Evolutionary conservation across 2,797 vertebrate species (phyloP), one percentile per base, ranked within the genome.

Genomic region (Orientallactaga sibirica): DNA sequence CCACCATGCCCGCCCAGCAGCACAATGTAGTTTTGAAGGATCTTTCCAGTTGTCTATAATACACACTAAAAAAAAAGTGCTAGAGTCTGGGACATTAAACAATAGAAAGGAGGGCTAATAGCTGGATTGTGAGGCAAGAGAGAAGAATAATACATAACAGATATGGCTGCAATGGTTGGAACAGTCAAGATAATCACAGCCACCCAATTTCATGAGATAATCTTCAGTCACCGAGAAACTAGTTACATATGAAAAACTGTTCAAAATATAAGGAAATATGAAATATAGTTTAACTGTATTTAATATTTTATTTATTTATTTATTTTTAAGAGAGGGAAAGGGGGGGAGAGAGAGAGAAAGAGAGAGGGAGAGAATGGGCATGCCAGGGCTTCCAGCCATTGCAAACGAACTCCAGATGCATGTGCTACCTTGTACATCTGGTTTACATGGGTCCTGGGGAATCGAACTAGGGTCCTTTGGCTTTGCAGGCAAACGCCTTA

Each of bases 11-110:
- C 48, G 8, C 10, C 48, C 48, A 48, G 48, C 97, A 98, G 98
- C 97, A 98, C 98, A 98, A 98, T 98, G 98, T 98, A 98, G 98
- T 98, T 98, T 98, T 98, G 98, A 98, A 98, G 97, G 97, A 98
- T 97, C 97, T 98, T 98, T 97, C 97, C 98, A 98, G 98, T 97
- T 96, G 98, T 98, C 98, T 98, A 98, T 98, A 98, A 98, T 98
- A 98, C 98, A 98, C 98, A 98, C 98, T 98, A 83, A 90, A 87
- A 81, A 86, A 58, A 62, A 1, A 86, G 77, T 48, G 68, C 67
- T 48, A 64, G 41, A 88, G 9, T 90, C n/a, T 55, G 33, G 2
- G 7, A 88, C 27, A 66, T 24, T 70, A 33, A 48, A 52, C 2
- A 25, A 62, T 43, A 80, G 43, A 89, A 85, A n/a, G 33, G 25